These are phyloP conservation scores for Labrus mixtus DNA, from an alignment of 2,113 vertebrate genomes.

Conservation along the genomic window DNA sequence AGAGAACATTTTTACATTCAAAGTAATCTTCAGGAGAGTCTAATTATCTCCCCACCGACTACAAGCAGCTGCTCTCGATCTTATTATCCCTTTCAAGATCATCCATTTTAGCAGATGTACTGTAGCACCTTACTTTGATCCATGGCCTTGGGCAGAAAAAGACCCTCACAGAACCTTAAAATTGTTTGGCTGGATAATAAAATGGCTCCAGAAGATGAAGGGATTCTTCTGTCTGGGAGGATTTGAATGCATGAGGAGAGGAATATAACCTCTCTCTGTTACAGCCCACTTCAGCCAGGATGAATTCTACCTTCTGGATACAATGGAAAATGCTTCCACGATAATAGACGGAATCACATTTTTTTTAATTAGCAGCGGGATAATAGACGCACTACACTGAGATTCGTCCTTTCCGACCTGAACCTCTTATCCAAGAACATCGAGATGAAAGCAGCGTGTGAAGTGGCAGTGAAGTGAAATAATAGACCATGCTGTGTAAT, in stretches of 20 bases:
- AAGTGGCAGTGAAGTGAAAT: conserved; percentile 13
- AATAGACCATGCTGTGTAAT: not conserved
- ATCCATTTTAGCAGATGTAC: conserved; percentile 73
- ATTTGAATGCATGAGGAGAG: conserved; percentile 49
- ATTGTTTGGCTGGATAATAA: conserved; percentile 53
- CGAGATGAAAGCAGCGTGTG: conserved; percentile 10
- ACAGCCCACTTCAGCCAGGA: conserved; percentile 1
- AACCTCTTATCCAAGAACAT: conserved; percentile 14
- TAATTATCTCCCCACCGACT: conserved; percentile 49
- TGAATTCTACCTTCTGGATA: conserved; percentile 22
- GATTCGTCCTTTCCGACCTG: conserved; percentile 13
- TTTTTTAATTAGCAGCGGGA: not conserved
- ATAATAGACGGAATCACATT: not conserved
- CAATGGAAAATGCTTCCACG: not conserved
- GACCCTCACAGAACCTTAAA: conserved; percentile 33
- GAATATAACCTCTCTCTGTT: conserved; percentile 56
- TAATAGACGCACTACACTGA: not conserved
- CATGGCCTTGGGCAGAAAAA: conserved; percentile 65
- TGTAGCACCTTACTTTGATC: conserved; percentile 80
- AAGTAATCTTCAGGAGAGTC: conserved; percentile 18
- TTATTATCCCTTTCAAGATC: conserved; percentile 63
- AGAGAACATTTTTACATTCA: conserved; percentile 24
- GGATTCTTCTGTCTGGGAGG: conserved; percentile 32
- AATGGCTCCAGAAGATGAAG: conserved; percentile 71
- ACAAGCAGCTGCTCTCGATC: conserved; percentile 37